Evolutionary conservation across 2,888 invertebrate genomes (phyloP), one percentile per base, ranked within the genome.

Genomic region (Drosophila kuntzei): DNA sequence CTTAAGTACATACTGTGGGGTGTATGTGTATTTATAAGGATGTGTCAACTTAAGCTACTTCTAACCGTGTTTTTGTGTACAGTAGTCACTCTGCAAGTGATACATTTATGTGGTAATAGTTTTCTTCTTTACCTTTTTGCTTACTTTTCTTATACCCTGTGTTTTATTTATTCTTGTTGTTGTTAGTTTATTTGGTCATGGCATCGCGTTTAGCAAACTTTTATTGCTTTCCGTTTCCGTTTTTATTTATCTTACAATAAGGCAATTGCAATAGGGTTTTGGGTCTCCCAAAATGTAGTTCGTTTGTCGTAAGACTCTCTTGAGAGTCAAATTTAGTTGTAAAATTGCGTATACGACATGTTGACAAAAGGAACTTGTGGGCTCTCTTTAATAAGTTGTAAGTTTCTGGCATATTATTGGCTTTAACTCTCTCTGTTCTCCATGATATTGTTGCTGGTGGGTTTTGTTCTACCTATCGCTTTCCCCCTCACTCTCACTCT

Each of bases 1-100:
- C 41, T 69, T 73, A 74, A 77, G 73, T 77, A 74, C 73, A 71
- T 60, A 60, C 74, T 63, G 63, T 29, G 20, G 37, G 32, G 54
- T 57, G 54, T 57, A 43, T 51, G 41, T 20, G 39, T 47, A 47
- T 37, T 58, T 54, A 18, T 49, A 57, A 14, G 55, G 12, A 32
- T 49, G 51, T 18, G 6, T 55, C 34, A 20, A 39, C 29, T 46
- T 46, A 36, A 12, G n/a, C 14, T 36, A 51, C 12, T 9, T 25
- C 25, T 39, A 53, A 29, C 5, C 41, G 25, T 53, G 47, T 43
- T 11, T 43, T 11, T 39, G n/a, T 50, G 18, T 53, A 51, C 27
- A 60, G 22, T 51, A 27, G 34, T 9, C 11, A 43, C 20, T 36
- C 36, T 46, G 11, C 11, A 32, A 32, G 32, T 32, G 54, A 41